Base-by-base conservation (phyloP, 2,113 vertebrate genomes). In the Syngnathus scovelli region DNA sequence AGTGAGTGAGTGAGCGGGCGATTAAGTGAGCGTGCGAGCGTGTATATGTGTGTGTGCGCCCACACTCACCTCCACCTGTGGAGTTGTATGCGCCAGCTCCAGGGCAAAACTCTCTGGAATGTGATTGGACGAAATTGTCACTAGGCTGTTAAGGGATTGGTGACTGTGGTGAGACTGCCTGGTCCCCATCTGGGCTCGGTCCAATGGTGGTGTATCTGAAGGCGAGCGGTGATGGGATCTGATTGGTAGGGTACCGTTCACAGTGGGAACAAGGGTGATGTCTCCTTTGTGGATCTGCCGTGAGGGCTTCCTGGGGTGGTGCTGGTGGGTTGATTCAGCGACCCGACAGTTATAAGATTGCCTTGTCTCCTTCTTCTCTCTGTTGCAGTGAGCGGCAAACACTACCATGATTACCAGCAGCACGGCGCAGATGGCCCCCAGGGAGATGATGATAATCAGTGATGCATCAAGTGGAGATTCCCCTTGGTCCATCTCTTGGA, bases 41-140 rank as follows among this genome's bases (percentile, higher is more conserved):
- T 44, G 74, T 52, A 60, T 51, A 49, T 23, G 49, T 49, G 74
- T 52, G 54, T 23, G 49, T 49, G 43, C 12, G 43, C 44, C 51
- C 16, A 11, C 33, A 52, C 92, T 95, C 92, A 99, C 97, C 97
- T 99, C 97, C 56, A 99, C 96, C 51, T 95, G 94, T 2, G 95
- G 96, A 1, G 96, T 96, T 46, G 95, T 92, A 0, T 98, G 96
- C 8, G 96, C 94, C 88, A 99, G 92, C 23, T 99, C 97, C 81
- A 99, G 78, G 1, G 96, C 93, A 70, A 99, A 99, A 79, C 93
- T 97, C 84, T 99, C 97, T 0, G 96, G 95, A 74, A 98, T 95
- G 4, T 99, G 96, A 92, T 96, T 98, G 33, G 97, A 98, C 3
- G 96, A 98, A 81, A 99, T 96, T 66, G 96, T 98, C 88, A 98